Evolutionary conservation across 1,140 invertebrate genomes (phyloP), one percentile per base, ranked within the genome.

Genomic region (Pseudoatta argentina): DNA sequence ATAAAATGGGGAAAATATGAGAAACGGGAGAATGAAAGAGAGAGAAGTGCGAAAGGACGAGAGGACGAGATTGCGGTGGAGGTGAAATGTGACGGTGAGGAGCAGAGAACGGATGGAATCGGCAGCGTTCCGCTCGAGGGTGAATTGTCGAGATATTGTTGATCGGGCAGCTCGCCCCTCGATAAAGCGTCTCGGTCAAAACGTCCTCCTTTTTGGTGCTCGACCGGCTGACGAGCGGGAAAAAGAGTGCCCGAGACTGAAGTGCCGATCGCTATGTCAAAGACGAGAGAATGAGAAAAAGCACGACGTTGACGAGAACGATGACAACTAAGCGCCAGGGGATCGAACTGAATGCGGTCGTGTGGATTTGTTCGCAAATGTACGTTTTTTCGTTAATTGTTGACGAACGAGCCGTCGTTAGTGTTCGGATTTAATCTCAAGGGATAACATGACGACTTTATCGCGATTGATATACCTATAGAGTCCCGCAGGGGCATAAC

Each of bases 201-300:
- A 61, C 51, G 71, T 83, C 79, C 61, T 73, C 57, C 79, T 86
- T 82, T 76, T 87, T 79, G 51, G 63, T 82, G 85, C 63, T 66
- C 86, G 72, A 63, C 61, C 51, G 71, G 21, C 55, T 12, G 67
- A 86, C 55, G 73, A 67, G 30, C 57, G 55, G n/a, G 24, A 64
- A 59, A 78, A 67, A 78, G 72, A 64, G 59, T 78, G 61, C 24
- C 21, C 55, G 55, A n/a, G 64, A 76, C 44, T 81, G 69, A 85
- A 79, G 59, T 66, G 79, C 81, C 51, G 88, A 78, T 87, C 86
- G 72, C 73, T 82, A 79, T 59, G 75, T 89, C 88, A 79, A 85
- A 87, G 79, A 78, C 51, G 86, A 67, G 51, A 44, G 79, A 83
- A 51, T 51, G 79, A 83, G 69, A 83, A 63, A 83, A 83, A 83